Percentiles rank a stretch among this genome's conserved stretches.
phyloP scores from a whole-genome alignment of 2,113 vertebrate species.

The Raja brachyura region DNA sequence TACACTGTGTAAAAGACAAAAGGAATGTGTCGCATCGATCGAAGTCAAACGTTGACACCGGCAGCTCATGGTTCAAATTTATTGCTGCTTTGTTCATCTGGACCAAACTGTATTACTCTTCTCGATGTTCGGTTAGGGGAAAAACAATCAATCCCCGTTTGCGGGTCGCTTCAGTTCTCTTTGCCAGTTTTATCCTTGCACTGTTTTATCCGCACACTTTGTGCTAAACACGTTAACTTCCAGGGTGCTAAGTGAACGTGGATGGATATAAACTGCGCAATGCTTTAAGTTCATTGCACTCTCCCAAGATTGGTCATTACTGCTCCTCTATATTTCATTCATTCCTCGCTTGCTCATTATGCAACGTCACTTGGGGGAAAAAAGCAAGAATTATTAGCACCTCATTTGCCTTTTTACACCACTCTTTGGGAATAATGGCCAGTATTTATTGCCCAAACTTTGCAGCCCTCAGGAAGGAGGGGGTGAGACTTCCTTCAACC shows the following conservation, averaged over 20 bases:
- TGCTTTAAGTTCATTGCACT: no score
- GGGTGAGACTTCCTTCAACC: no score
- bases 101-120: not conserved
- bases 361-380: not conserved
- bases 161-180: not conserved
- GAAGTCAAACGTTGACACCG: not conserved
- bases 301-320: not conserved
- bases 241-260: not conserved
- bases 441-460: no score
- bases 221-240: not conserved
- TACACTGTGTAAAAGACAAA: not conserved
- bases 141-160: not conserved
- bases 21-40: not conserved
- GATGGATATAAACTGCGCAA: no score
- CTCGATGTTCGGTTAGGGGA: not conserved
- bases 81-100: not conserved
- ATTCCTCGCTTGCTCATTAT: no score
- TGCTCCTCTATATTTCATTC: no score
- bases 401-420: no score
- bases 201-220: not conserved
- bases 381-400: not conserved
- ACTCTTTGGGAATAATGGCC: not conserved
- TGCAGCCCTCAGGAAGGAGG: no score
- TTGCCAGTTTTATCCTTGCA: not conserved
- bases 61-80: not conserved